Evolutionary conservation across 2,797 vertebrate genomes (phyloP).

Genomic region (Avahi laniger): DNA sequence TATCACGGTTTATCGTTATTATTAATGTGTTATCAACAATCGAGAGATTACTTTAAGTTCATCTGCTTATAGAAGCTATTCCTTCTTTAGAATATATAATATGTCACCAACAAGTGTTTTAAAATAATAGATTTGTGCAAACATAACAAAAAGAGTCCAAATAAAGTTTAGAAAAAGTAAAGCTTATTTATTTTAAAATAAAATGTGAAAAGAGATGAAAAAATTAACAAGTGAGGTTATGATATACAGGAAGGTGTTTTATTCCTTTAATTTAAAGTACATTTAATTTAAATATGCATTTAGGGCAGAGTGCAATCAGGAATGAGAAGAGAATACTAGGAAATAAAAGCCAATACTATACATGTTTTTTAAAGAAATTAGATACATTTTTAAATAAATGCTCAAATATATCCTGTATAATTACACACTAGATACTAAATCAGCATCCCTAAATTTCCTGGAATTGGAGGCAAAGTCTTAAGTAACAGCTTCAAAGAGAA

Average conservation of each 20-base stretch:
- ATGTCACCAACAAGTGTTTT: not conserved
- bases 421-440: not conserved
- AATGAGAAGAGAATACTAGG: constrained; percentile 14
- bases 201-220: constrained; percentile 7
- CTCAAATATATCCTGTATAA: not conserved
- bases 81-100: not conserved
- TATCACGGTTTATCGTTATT: not conserved
- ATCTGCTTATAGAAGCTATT: not conserved
- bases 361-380: not conserved
- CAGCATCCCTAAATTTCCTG: not conserved
- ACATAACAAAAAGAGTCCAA: not conserved
- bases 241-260: not conserved
- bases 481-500: not conserved
- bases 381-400: not conserved
- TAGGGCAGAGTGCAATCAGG: not conserved
- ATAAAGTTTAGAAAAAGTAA: not conserved
- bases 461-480: not conserved
- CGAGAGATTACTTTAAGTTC: not conserved
- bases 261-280: constrained; percentile 21
- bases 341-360: not conserved
- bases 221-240: constrained; percentile 6
- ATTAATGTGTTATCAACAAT: not conserved
- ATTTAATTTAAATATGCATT: not conserved
- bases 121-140: constrained; percentile 7
- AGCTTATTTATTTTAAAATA: constrained; percentile 2